phyloP scores from a whole-genome alignment of 2,888 invertebrate genomes.

The Drosophila parthenogenetica region DNA sequence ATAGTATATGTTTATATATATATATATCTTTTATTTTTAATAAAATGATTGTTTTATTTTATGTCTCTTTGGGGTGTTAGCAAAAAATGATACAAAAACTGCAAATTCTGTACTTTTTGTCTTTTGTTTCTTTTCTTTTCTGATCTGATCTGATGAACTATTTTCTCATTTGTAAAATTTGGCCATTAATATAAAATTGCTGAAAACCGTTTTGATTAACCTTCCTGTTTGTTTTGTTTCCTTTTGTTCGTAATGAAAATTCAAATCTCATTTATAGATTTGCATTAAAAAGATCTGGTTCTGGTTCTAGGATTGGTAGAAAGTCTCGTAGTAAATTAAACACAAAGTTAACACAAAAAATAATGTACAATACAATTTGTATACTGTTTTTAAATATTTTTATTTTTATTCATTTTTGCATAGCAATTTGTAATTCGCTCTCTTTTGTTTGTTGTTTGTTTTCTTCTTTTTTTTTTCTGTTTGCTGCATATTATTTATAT shows the following conservation, averaged over 20 bases:
- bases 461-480: conserved; percentile 25
- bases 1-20: conserved; percentile 19
- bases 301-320: conserved; percentile 38
- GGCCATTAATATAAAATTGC: conserved; percentile 76
- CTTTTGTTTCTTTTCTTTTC: conserved; percentile 18
- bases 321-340: conserved; percentile 57
- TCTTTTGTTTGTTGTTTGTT: conserved; percentile 13
- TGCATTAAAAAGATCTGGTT: conserved; percentile 40
- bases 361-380: conserved; percentile 61
- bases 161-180: conserved; percentile 71
- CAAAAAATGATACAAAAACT: conserved; percentile 72
- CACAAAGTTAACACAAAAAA: conserved; percentile 53
- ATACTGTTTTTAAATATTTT: conserved; percentile 39
- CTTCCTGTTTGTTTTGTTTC: conserved; percentile 38
- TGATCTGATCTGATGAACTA: conserved; percentile 34
- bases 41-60: conserved; percentile 58
- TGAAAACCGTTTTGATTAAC: conserved; percentile 78
- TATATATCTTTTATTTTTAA: conserved; percentile 36
- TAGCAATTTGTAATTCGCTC: conserved; percentile 65
- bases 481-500: conserved; percentile 63
- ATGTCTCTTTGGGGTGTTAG: conserved; percentile 71
- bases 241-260: conserved; percentile 10
- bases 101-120: conserved; percentile 34
- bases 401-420: conserved; percentile 51
- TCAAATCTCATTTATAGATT: conserved; percentile 7